These are phyloP conservation scores for Rhea pennata DNA, from an alignment of 2,113 vertebrate species.

Conservation along the genomic window DNA sequence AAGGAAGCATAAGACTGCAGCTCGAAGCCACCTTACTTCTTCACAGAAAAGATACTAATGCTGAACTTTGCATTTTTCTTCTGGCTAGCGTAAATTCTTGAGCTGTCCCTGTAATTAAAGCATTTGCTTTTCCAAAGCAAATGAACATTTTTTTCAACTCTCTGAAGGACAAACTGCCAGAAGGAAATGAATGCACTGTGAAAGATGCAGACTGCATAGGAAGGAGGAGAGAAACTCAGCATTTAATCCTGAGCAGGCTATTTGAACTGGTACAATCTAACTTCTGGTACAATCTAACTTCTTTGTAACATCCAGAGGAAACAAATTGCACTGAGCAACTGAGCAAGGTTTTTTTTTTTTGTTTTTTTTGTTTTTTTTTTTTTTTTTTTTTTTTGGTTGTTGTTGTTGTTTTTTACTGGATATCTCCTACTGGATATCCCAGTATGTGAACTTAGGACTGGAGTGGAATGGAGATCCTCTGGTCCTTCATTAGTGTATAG, in stretches of 20 bases:
- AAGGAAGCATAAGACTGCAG: background rate
- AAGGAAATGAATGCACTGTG: background rate
- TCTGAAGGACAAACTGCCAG: background rate
- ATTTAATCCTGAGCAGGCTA: background rate
- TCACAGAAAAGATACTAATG: background rate
- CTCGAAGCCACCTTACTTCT: conserved; percentile 32
- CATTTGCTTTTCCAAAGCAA: background rate
- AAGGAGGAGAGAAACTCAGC: background rate
- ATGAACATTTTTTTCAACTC: background rate
- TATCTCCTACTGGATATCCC: background rate
- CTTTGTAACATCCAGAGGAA: background rate
- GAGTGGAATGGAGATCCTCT: background rate
- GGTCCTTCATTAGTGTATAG: accelerated
- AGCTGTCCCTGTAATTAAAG: background rate
- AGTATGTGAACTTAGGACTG: accelerated
- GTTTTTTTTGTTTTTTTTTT: too few relatives aligned
- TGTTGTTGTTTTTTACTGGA: background rate
- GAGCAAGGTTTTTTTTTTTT: background rate
- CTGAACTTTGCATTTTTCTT: background rate
- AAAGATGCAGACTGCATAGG: background rate
- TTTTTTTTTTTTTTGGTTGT: background rate
- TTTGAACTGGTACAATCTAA: background rate
- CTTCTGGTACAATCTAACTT: background rate
- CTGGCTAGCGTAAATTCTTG: background rate
- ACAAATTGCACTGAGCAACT: background rate